Conservation (phyloP, 2,797 vertebrate species). For the Sandelia bainsii region DNA sequence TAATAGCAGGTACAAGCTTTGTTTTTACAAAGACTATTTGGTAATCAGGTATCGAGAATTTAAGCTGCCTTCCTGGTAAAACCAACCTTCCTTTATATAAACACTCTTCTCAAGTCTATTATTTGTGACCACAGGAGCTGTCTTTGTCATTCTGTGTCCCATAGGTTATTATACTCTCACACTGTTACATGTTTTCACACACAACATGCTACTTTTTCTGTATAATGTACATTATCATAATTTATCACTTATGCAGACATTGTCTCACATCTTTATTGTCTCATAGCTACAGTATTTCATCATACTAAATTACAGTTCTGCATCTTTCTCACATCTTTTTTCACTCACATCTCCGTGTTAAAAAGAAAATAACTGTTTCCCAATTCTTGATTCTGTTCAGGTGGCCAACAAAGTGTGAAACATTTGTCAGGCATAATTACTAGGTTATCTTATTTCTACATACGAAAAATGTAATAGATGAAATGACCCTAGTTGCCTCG, state of each 20-base stretch:
- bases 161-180: background rate
- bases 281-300: background rate
- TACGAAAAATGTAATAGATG: background rate
- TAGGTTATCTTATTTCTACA: background rate
- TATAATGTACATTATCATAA: background rate
- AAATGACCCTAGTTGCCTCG: background rate
- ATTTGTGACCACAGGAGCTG: background rate
- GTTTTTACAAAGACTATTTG: background rate
- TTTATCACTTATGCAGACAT: background rate
- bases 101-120: background rate
- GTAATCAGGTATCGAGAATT: slow-evolving; percentile 10
- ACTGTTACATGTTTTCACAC: background rate
- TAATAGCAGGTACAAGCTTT: slow-evolving; percentile 1
- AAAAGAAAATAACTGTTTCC: background rate
- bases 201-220: background rate
- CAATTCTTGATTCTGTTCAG: background rate
- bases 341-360: background rate
- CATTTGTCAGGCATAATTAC: background rate
- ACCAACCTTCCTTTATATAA: background rate
- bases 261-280: background rate
- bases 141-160: slow-evolving; percentile 7
- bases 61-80: slow-evolving; percentile 3
- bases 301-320: background rate
- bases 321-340: background rate
- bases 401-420: background rate